A percentile compares a stretch with the other conserved stretches of the same genome.
These are phyloP conservation scores for silkworm (Bombyx mori) DNA, from an alignment of 1,140 invertebrate species.

Conservation along the genomic window DNA sequence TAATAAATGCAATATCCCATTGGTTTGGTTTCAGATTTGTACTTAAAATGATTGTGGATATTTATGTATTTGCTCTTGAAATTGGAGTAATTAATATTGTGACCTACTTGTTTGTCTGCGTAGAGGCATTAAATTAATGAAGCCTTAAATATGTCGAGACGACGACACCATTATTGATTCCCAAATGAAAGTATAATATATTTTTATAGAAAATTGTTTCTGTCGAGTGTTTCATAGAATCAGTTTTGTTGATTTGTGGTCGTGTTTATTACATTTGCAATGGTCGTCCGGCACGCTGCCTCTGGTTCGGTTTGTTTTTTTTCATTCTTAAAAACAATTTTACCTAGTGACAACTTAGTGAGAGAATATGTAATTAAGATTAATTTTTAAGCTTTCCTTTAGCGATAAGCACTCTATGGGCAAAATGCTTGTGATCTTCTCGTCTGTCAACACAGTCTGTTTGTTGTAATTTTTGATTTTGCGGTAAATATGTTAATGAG, in stretches of 20 bases:
- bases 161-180: conserved; percentile 16
- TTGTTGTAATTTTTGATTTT: not conserved
- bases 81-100: too few relatives aligned
- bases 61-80: too few relatives aligned
- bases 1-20: too few relatives aligned
- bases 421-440: not conserved
- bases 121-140: too few relatives aligned
- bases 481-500: not conserved
- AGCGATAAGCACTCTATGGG: conserved; percentile 21
- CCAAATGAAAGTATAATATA: conserved; percentile 59
- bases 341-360: conserved; percentile 32
- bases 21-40: too few relatives aligned
- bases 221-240: conserved; percentile 27
- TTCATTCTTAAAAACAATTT: conserved; percentile 1
- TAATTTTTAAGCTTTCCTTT: conserved; percentile 35
- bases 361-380: conserved; percentile 27
- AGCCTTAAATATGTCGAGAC: conserved; percentile 1
- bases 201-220: conserved; percentile 61
- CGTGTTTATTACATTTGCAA: not conserved
- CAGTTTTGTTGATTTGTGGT: conserved; percentile 26
- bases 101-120: too few relatives aligned
- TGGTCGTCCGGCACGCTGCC: not conserved
- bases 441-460: not conserved
- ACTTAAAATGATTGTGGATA: too few relatives aligned
- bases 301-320: not conserved